phyloP scores from a whole-genome alignment of 2,113 vertebrate genomes.

The Vulpes vulpes region DNA sequence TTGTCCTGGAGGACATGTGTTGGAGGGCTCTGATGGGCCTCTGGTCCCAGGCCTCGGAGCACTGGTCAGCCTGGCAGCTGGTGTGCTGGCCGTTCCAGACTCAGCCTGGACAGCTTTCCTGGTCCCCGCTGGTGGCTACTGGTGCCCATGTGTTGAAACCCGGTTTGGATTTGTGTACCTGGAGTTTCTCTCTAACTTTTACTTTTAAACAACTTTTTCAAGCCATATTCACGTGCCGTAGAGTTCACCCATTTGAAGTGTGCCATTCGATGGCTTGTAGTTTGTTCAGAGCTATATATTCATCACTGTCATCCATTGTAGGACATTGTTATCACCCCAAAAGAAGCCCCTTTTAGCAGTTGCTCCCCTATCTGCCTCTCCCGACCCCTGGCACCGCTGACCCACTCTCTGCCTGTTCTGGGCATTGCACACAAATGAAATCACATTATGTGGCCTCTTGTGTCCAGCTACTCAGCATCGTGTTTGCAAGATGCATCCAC shows the following conservation, averaged over 20 bases:
- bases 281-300: neutral
- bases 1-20: neutral
- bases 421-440: neutral
- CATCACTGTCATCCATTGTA: neutral
- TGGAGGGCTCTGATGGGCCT: neutral
- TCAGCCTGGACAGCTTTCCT: neutral
- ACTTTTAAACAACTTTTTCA: neutral
- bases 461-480: neutral
- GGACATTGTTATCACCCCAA: neutral
- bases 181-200: neutral
- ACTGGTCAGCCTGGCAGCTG: fast-evolving
- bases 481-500: neutral
- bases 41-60: neutral
- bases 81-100: neutral
- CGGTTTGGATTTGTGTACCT: neutral
- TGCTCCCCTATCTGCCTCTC: neutral
- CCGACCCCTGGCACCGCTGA: neutral
- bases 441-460: neutral
- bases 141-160: fast-evolving
- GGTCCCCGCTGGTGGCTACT: neutral
- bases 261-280: neutral
- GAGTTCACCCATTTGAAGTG: neutral
- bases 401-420: neutral
- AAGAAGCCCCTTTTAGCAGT: neutral
- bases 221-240: neutral